phyloP scores from a whole-genome alignment of 2,113 vertebrate species.

The Eublepharis macularius region DNA sequence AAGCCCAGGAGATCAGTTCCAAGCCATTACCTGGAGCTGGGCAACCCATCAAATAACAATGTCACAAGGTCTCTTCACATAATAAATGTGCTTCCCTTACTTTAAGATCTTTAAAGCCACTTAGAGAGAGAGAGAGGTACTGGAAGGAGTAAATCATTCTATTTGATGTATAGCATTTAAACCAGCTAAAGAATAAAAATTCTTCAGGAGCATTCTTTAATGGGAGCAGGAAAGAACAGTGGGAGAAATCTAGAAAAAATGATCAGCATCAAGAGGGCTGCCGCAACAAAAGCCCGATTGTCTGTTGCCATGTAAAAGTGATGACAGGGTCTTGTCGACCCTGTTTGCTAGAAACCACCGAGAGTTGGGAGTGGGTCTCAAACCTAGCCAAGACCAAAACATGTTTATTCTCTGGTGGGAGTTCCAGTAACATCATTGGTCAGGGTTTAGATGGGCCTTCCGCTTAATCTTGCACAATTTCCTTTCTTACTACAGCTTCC shows the following conservation, averaged over 20 bases:
- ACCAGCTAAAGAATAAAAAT: not conserved
- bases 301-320: too few species aligned
- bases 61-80: not conserved
- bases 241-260: too few species aligned
- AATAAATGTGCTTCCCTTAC: not conserved
- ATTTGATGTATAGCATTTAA: not conserved
- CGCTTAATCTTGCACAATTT: too few species aligned
- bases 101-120: not conserved
- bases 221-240: not conserved
- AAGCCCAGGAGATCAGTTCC: too few species aligned
- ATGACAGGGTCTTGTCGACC: not conserved
- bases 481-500: too few species aligned
- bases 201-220: not conserved
- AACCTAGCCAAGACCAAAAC: not conserved
- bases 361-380: not conserved
- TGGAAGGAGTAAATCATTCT: not conserved
- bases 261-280: not conserved
- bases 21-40: too few species aligned
- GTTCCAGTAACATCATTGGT: too few species aligned
- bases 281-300: not conserved
- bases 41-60: too few species aligned
- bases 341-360: not conserved
- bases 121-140: not conserved
- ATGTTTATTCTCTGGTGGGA: not conserved
- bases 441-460: too few species aligned